Evolutionary conservation across 2,797 vertebrate genomes (phyloP).

Genomic region (Gadopsis bispinosus): DNA sequence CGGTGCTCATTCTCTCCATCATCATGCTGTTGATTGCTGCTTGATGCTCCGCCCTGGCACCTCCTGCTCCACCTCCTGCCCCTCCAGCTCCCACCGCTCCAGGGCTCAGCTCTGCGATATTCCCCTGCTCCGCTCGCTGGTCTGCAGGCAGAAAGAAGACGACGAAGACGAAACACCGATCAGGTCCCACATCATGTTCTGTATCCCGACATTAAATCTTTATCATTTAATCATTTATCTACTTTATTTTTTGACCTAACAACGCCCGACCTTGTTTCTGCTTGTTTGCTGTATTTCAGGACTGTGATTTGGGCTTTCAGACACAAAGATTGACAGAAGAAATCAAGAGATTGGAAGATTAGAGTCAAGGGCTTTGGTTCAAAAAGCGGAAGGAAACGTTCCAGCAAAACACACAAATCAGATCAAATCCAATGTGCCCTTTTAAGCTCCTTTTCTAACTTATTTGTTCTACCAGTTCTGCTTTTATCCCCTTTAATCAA

Average conservation of each 20-base stretch:
- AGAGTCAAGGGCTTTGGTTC: constrained; percentile 6
- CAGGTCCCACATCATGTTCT: background rate
- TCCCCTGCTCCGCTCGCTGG: constrained; percentile 88
- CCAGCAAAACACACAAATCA: constrained; percentile 35
- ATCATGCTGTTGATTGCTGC: constrained; percentile 99
- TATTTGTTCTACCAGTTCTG: constrained; percentile 23
- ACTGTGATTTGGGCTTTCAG: constrained; percentile 3
- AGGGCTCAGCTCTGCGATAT: constrained; percentile 94
- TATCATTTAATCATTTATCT: background rate
- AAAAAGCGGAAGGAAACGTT: background rate
- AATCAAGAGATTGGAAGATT: constrained; percentile 7
- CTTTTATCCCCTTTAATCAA: constrained; percentile 45
- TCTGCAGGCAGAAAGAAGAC: constrained; percentile 77
- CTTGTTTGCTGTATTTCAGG: background rate
- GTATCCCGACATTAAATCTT: background rate
- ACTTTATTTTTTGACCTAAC: background rate
- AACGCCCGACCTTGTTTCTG: background rate
- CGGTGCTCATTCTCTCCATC: constrained; percentile 98
- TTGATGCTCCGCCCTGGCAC: constrained; percentile 88
- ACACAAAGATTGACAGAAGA: background rate
- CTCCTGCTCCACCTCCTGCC: constrained; percentile 83
- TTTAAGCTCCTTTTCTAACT: constrained; percentile 49
- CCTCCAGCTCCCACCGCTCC: constrained; percentile 91
- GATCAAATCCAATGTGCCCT: constrained; percentile 11
- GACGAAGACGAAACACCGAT: background rate